A percentile compares a stretch with the other conserved stretches of the same genome.
These are phyloP conservation scores for Mactromeris polynyma DNA, from an alignment of 2,888 invertebrate species.

Conservation along the genomic window DNA sequence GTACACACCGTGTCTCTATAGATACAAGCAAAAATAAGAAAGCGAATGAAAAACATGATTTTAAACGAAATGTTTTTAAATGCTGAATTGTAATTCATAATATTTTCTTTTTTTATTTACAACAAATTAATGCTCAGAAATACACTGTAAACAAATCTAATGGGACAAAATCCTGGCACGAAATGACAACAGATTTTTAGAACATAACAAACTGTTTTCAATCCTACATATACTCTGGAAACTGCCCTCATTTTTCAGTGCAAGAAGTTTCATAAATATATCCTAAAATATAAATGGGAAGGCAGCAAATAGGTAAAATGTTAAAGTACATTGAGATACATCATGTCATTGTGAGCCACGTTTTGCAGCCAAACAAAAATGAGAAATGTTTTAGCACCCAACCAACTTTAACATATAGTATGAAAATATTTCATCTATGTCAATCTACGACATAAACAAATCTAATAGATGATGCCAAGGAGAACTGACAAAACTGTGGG, in stretches of 20 bases:
- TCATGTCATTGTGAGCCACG: neutral
- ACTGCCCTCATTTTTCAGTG: neutral
- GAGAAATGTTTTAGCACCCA: neutral
- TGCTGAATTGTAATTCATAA: no score
- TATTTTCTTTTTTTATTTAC: no score
- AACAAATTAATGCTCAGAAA: no score
- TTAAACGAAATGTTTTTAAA: no score
- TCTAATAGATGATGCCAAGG: neutral
- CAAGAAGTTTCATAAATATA: neutral
- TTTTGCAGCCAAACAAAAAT: neutral
- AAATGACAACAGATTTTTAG: no score
- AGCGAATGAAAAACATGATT: no score
- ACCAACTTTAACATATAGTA: neutral
- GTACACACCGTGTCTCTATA: no score
- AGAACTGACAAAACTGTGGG: neutral
- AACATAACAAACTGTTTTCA: no score
- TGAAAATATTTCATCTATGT: conserved; percentile 2
- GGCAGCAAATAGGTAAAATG: neutral
- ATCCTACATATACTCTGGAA: no score
- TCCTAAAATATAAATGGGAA: neutral
- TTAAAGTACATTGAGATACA: neutral
- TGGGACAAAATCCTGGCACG: no score
- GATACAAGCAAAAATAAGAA: no score
- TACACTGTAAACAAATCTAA: no score
- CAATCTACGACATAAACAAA: neutral